phyloP scores from a whole-genome alignment of 2,888 invertebrate genomes.

The Megastigmus dorsalis region DNA sequence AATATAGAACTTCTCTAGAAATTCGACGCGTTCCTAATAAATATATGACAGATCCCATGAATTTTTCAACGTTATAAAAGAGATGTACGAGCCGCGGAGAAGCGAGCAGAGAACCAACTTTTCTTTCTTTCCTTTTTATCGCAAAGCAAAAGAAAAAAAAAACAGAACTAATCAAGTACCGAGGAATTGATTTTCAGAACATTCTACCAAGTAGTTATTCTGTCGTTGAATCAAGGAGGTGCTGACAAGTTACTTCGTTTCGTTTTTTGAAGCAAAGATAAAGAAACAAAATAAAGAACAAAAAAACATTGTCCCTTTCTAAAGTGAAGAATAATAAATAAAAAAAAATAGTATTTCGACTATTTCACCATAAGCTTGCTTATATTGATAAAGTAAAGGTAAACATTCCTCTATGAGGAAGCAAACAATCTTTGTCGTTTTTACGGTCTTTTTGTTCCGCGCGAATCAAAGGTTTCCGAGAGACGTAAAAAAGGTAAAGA shows the following conservation, averaged over 20 bases:
- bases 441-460: slow-evolving; percentile 13
- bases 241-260: too few species aligned
- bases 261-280: too few species aligned
- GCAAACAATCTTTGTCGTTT: slow-evolving; percentile 1
- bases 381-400: slow-evolving; percentile 1
- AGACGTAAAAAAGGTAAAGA: slow-evolving; percentile 2
- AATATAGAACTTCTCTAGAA: background rate
- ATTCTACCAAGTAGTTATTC: background rate
- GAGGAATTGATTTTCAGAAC: slow-evolving; percentile 17
- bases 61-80: slow-evolving; percentile 9
- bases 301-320: too few species aligned
- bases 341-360: slow-evolving; percentile 5
- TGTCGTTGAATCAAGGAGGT: too few species aligned
- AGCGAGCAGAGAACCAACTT: too few species aligned
- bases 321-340: background rate
- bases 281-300: background rate
- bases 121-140: too few species aligned
- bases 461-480: slow-evolving; percentile 8
- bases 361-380: too few species aligned
- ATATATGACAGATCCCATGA: background rate
- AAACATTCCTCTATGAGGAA: slow-evolving; percentile 40
- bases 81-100: background rate
- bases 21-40: slow-evolving; percentile 13
- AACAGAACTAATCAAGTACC: too few species aligned
- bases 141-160: too few species aligned